Conservation (phyloP, 2,113 vertebrate species). For the Ahaetulla prasina region DNA sequence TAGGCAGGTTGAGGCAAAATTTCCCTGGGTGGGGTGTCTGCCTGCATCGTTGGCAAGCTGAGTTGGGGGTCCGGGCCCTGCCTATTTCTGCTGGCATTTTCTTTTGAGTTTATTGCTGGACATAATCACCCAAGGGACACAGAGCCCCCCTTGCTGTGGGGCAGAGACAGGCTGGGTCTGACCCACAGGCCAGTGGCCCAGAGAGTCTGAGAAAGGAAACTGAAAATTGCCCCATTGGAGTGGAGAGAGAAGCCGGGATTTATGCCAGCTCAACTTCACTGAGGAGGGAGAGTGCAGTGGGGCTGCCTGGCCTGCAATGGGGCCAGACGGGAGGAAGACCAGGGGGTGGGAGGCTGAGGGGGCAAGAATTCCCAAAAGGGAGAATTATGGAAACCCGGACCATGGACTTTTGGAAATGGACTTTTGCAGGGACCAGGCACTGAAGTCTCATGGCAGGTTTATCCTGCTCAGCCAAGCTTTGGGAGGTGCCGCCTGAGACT, state of each 20-base stretch:
- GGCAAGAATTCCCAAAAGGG: background rate
- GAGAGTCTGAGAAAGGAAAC: background rate
- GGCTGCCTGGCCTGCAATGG: background rate
- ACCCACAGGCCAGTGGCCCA: background rate
- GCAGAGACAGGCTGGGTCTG: background rate
- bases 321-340: fast-evolving
- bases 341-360: background rate
- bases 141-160: background rate
- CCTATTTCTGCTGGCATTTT: background rate
- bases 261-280: too few relatives aligned
- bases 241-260: too few relatives aligned
- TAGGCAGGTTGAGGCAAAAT: background rate
- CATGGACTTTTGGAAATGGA: background rate
- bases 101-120: background rate
- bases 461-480: background rate
- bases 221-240: background rate
- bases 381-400: background rate
- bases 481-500: background rate
- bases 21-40: background rate
- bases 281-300: background rate
- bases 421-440: background rate
- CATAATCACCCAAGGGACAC: background rate
- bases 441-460: background rate
- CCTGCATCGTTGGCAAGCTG: background rate
- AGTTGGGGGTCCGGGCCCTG: background rate